These are phyloP conservation scores for Sympetrum striolatum DNA, from an alignment of 2,888 invertebrate genomes.

Conservation along the genomic window DNA sequence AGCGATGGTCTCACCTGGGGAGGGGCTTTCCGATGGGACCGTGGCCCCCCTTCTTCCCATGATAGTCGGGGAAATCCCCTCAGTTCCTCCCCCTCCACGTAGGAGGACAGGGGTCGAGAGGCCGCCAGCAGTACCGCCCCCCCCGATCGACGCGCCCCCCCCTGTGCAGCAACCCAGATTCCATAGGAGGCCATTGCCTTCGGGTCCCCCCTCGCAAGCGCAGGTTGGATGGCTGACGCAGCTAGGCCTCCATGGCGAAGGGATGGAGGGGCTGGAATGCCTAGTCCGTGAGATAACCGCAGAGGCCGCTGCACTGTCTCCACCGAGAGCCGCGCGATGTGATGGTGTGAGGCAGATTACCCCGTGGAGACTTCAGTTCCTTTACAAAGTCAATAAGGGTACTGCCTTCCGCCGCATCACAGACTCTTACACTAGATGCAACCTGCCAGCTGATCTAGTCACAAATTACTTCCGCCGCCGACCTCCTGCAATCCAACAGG, in stretches of 20 bases:
- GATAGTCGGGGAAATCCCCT: neutral
- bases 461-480: neutral
- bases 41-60: neutral
- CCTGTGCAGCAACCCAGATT: too few relatives aligned
- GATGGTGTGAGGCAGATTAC: neutral
- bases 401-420: neutral
- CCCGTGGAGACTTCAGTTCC: neutral
- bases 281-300: neutral
- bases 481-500: too few relatives aligned
- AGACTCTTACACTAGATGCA: neutral
- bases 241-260: neutral
- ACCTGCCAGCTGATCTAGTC: neutral
- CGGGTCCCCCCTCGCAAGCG: too few relatives aligned
- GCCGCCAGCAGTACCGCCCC: neutral
- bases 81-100: neutral
- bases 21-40: neutral
- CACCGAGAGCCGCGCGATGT: too few relatives aligned
- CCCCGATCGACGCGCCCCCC: too few relatives aligned
- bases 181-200: too few relatives aligned
- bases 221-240: neutral
- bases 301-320: neutral
- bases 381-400: neutral
- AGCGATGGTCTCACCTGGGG: neutral
- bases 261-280: neutral
- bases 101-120: neutral